A percentile compares a stretch with the other conserved stretches of the same genome.
Conservation (phyloP, 1,140 invertebrate genomes). For the Drosophila biarmipes region DNA sequence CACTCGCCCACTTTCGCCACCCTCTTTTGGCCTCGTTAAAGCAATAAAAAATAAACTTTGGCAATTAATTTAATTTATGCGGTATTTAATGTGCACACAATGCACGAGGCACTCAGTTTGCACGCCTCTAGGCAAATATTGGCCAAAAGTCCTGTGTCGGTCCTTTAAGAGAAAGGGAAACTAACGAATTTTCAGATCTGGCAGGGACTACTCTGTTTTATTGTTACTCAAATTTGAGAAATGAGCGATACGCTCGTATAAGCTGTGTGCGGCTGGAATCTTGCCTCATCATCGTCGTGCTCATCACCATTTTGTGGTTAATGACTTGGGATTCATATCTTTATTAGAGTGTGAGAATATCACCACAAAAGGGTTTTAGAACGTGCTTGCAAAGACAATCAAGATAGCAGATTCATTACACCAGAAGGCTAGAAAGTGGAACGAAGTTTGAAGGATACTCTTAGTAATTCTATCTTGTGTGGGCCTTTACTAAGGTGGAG, state of each 20-base stretch:
- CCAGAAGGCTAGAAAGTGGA: constrained; percentile 4
- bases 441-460: background rate
- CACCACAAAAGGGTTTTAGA: constrained; percentile 35
- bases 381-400: constrained; percentile 29
- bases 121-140: constrained; percentile 41
- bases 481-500: background rate
- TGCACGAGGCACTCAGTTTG: constrained; percentile 9
- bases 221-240: constrained; percentile 24
- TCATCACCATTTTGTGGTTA: constrained; percentile 39
- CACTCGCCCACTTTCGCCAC: constrained; percentile 12
- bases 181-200: constrained; percentile 17
- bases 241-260: constrained; percentile 4
- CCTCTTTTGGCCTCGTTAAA: constrained; percentile 3
- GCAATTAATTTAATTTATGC: constrained; percentile 78
- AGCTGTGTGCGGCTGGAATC: constrained; percentile 16
- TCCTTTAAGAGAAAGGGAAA: constrained; percentile 6
- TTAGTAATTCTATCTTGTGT: background rate
- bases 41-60: constrained; percentile 73
- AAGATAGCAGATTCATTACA: constrained; percentile 14
- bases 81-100: constrained; percentile 50
- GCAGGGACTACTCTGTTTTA: constrained; percentile 12
- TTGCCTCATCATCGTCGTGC: constrained; percentile 11
- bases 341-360: constrained; percentile 10
- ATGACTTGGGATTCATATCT: constrained; percentile 29
- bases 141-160: constrained; percentile 17